These are phyloP conservation scores for Aelia acuminata DNA, from an alignment of 2,888 invertebrate species.

Conservation along the genomic window DNA sequence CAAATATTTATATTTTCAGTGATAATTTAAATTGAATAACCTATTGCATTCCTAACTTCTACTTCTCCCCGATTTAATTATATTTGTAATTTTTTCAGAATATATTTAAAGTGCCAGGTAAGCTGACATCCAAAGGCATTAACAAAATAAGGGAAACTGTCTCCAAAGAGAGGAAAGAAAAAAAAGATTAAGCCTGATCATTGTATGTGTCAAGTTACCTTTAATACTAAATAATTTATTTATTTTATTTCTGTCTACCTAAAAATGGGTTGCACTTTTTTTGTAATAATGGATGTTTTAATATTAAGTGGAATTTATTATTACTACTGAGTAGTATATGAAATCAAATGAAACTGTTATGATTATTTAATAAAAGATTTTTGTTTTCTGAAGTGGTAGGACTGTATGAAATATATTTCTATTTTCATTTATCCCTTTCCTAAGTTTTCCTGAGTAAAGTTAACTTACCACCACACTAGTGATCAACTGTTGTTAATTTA, in stretches of 20 bases:
- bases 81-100: constrained; percentile 72
- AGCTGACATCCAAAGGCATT: constrained; percentile 72
- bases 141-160: constrained; percentile 61
- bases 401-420: neutral
- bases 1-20: too few relatives aligned
- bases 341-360: neutral
- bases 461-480: neutral
- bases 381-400: neutral
- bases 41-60: constrained; percentile 43
- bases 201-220: neutral
- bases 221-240: neutral
- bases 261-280: neutral
- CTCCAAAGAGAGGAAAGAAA: constrained; percentile 51
- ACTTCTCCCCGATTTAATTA: too few relatives aligned
- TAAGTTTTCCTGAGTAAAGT: neutral
- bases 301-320: neutral
- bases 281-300: neutral
- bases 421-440: neutral
- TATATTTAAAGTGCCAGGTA: constrained; percentile 86
- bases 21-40: constrained; percentile 1
- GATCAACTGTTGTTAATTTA: too few relatives aligned
- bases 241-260: neutral
- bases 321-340: constrained; percentile 23
- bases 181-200: constrained; percentile 16
- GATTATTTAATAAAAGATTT: neutral